Conservation (phyloP, 2,113 vertebrate species). For the Peromyscus leucopus region DNA sequence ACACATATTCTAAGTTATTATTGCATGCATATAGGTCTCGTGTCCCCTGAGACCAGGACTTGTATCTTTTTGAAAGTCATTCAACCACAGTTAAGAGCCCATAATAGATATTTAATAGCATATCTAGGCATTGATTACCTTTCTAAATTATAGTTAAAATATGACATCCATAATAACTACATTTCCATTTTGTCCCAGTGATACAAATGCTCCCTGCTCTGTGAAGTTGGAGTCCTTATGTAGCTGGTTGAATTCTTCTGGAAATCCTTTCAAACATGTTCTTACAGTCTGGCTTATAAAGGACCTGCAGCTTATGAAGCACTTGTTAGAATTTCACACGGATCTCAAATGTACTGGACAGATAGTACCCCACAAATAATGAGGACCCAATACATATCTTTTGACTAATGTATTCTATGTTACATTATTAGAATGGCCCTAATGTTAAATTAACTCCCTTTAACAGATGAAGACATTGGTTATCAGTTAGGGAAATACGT, state of each 20-base stretch:
- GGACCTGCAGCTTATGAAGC: neutral
- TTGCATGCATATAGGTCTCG: conserved; percentile 27
- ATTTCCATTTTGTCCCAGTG: neutral
- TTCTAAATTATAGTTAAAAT: conserved; percentile 66
- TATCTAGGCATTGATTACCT: conserved; percentile 26
- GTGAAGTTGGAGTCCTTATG: neutral
- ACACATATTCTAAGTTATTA: conserved; percentile 45
- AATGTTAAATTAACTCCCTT: neutral
- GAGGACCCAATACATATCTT: neutral
- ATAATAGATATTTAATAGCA: conserved; percentile 58
- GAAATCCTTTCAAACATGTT: conserved; percentile 1
- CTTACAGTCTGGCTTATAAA: neutral
- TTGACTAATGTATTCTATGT: conserved; percentile 31
- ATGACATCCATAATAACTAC: neutral
- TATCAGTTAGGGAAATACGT: neutral
- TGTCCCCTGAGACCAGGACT: conserved; percentile 37
- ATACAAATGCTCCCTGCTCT: neutral
- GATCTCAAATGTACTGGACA: neutral
- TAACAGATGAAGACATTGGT: conserved; percentile 35
- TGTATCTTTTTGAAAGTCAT: conserved; percentile 66
- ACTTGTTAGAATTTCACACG: neutral
- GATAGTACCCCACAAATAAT: neutral
- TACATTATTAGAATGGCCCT: conserved; percentile 2
- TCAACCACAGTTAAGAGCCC: conserved; percentile 57
- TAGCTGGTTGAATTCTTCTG: neutral